These are phyloP conservation scores for Microhierax caerulescens DNA, from an alignment of 2,797 vertebrate species.

Conservation along the genomic window DNA sequence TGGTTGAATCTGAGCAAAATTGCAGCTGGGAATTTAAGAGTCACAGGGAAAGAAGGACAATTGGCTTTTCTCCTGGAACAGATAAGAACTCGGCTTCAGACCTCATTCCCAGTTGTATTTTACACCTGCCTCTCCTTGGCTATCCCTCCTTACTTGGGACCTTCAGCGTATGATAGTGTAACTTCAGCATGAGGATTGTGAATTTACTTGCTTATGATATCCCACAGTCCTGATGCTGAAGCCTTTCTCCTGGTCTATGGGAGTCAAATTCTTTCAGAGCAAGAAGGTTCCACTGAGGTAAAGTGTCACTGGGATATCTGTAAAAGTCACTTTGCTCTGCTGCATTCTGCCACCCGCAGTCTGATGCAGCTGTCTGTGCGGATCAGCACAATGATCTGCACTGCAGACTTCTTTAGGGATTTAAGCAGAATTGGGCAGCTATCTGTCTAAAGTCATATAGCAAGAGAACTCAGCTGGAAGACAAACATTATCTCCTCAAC, in stretches of 20 bases:
- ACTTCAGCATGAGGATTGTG: neutral
- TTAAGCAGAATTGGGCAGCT: neutral
- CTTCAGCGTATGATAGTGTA: neutral
- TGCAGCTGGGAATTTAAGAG: neutral
- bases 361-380: neutral
- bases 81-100: neutral
- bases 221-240: fast-evolving
- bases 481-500: neutral
- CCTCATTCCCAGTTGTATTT: neutral
- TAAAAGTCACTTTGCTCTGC: neutral
- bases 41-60: neutral
- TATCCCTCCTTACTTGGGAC: neutral
- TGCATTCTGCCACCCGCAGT: neutral
- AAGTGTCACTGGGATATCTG: neutral
- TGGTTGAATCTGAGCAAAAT: neutral
- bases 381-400: neutral
- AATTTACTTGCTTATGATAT: neutral
- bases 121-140: neutral
- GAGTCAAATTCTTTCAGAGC: neutral
- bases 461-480: conserved; percentile 37
- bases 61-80: neutral
- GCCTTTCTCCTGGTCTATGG: neutral
- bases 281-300: neutral
- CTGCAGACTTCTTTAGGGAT: neutral
- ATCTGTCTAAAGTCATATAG: neutral